Percentiles rank a stretch among this genome's conserved stretches.
These are phyloP conservation scores for Watsonalla binaria DNA, from an alignment of 2,888 invertebrate genomes.

Conservation along the genomic window DNA sequence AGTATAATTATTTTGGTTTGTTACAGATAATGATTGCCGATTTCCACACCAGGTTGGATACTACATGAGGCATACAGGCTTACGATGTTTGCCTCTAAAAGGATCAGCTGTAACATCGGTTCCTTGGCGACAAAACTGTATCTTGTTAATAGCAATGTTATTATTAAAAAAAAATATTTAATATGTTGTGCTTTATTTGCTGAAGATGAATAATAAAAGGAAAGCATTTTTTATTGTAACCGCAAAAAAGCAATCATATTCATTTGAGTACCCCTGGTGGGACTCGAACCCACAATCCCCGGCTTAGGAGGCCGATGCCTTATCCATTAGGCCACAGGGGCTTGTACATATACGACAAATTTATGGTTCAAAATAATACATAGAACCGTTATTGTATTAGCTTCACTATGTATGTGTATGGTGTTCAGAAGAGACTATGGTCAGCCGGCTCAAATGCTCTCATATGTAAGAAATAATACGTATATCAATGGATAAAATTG, in stretches of 20 bases:
- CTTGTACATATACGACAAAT: slow-evolving; percentile 17
- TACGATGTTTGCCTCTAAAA: slow-evolving; percentile 62
- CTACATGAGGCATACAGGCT: slow-evolving; percentile 66
- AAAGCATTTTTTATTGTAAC: too few relatives aligned
- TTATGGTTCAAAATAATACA: background rate
- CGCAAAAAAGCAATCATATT: background rate
- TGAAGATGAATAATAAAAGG: too few relatives aligned
- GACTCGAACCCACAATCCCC: slow-evolving; percentile 88
- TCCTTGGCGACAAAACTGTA: slow-evolving; percentile 24
- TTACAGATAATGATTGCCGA: slow-evolving; percentile 82
- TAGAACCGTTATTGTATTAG: too few relatives aligned
- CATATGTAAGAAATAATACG: too few relatives aligned
- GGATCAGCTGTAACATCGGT: slow-evolving; percentile 30
- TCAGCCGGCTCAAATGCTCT: too few relatives aligned
- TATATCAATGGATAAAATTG: too few relatives aligned
- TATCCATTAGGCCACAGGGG: slow-evolving; percentile 89
- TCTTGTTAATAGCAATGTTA: slow-evolving; percentile 29
- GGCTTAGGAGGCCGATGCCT: slow-evolving; percentile 89
- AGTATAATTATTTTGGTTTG: slow-evolving; percentile 8
- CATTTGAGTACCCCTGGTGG: slow-evolving; percentile 84
- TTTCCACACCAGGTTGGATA: slow-evolving; percentile 82
- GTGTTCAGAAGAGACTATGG: too few relatives aligned
- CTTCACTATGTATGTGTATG: too few relatives aligned
- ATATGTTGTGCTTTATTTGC: too few relatives aligned
- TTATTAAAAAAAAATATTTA: slow-evolving; percentile 12